Evolutionary conservation across 2,888 invertebrate genomes (phyloP), one percentile per base, ranked within the genome.

Genomic region (Meliscaeva auricollis): DNA sequence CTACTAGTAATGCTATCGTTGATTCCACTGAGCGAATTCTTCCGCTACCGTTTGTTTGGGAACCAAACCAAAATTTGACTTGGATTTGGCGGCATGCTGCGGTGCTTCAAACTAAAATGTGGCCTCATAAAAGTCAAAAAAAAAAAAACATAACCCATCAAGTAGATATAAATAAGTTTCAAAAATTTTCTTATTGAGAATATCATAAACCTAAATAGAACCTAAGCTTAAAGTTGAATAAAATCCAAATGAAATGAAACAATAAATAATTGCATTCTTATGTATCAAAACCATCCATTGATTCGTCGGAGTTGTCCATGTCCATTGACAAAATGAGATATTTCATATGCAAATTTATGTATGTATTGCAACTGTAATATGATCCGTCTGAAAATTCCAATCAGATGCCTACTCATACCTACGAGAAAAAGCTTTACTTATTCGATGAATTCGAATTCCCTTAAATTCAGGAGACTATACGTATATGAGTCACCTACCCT

Each of bases 321-420:
- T n/a, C 56, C 41, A 48, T n/a, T 26, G 17, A 17, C 46, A 35
- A 52, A 68, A 68, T 68, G 26, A 80, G 20, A 48, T 69, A 80
- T 80, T 74, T 68, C 30, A 62, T 69, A 81, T 81, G 81, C 81
- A 70, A 76, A 81, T 70, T 75, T 81, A 81, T 75, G 64, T 64
- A 62, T 79, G 58, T 79, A 76, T 64, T 76, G 69, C 46, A 69
- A 62, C 54, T 80, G 62, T 75, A 75, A 62, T 62, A 70, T 70
- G 70, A 80, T 54, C 7, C 62, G 13, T 54, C 62, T 54, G 70
- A 35, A 38, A 78, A 64, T 66, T 72, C 56, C 72, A 78, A 76
- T 81, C 76, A 62, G 76, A 78, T 56, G n/a, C n/a, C n/a, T n/a
- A 48, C 41, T 11, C 4, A 7, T 15, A 41, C 20, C 38, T 41